Base-by-base conservation (phyloP, 2,888 invertebrate genomes). In the Neoitamus cyanurus region DNA sequence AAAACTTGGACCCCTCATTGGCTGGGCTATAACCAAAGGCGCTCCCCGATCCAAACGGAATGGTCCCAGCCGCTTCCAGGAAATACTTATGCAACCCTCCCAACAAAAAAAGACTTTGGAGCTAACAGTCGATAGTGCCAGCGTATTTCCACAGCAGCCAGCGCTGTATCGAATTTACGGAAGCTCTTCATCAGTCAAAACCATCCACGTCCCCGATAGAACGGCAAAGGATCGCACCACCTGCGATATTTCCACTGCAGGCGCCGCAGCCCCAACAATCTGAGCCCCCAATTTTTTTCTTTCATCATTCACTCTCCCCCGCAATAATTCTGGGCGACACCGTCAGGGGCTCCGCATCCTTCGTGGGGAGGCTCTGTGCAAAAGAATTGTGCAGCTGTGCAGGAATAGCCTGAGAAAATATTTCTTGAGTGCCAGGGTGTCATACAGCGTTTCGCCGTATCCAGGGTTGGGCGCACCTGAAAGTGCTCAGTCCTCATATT, bases 361-460 rank as follows among this genome's bases (percentile, higher is more conserved):
- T 28, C 7, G 20, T 9, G 25, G 15, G 48, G 6, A 20, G 25
- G 58, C 20, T 48, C 20, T 37, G 25, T 37, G 42, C 37, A 77
- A 42, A 77, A 77, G 30, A 77, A 36, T 77, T 31, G 77, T 77
- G 42, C 78, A 48, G n/a, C 42, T 78, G 48, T 58, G 15, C 15
- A 78, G 46, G 70, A 58, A 30, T 78, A 20, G 31, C 15, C 46
- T 78, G 78, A 58, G 34, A 20, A 78, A 78, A 78, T 58, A 78
- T 78, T 48, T 78, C 75, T 75, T 75, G 42, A 42, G 46, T 75
- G 37, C 42, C 42, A 25, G 42, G 20, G 42, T 75, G 78, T 46
- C 78, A 78, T 78, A 78, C 78, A 31, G 9, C 28, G 78, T 78
- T 48, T 78, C 30, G 28, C 42, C 9, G 28, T 37, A 75, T 75